Percentiles rank a stretch among this genome's conserved stretches.
phyloP scores from a whole-genome alignment of 1,140 invertebrate species.

The Proales similis region DNA sequence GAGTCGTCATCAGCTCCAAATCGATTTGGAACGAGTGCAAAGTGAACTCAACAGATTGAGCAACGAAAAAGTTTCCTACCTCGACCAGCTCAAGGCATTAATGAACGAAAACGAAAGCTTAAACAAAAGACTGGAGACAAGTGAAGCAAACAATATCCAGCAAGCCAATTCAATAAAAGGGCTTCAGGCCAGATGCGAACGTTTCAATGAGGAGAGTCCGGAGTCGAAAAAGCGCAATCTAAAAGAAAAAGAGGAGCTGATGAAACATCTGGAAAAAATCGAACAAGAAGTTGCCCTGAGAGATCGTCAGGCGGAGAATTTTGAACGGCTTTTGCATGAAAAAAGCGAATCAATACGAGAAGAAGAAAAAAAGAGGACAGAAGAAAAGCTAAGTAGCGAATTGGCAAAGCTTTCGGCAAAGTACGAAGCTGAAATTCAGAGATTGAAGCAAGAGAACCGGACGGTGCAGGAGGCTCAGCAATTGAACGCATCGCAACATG shows the following conservation, averaged over 20 bases:
- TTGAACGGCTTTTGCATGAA: conserved; percentile 10
- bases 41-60: conserved; percentile 2
- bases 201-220: neutral
- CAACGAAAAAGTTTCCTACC: neutral
- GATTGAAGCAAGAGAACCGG: neutral
- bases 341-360: neutral
- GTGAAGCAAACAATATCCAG: neutral
- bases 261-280: conserved; percentile 28
- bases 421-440: conserved; percentile 12
- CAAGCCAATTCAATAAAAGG: neutral
- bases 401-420: neutral
- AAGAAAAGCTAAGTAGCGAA: neutral
- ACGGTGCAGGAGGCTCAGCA: neutral
- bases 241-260: conserved; percentile 28
- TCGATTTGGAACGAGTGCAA: conserved; percentile 14
- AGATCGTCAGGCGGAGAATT: neutral
- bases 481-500: neutral
- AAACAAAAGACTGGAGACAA: neutral
- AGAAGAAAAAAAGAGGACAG: conserved; percentile 3
- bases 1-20: neutral
- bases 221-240: conserved; percentile 21
- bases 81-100: conserved; percentile 5
- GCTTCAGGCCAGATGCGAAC: neutral
- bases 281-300: conserved; percentile 15
- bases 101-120: conserved; percentile 17